Evolutionary conservation across 2,888 invertebrate species (phyloP).

Genomic region (Megalurothrips usitatus): DNA sequence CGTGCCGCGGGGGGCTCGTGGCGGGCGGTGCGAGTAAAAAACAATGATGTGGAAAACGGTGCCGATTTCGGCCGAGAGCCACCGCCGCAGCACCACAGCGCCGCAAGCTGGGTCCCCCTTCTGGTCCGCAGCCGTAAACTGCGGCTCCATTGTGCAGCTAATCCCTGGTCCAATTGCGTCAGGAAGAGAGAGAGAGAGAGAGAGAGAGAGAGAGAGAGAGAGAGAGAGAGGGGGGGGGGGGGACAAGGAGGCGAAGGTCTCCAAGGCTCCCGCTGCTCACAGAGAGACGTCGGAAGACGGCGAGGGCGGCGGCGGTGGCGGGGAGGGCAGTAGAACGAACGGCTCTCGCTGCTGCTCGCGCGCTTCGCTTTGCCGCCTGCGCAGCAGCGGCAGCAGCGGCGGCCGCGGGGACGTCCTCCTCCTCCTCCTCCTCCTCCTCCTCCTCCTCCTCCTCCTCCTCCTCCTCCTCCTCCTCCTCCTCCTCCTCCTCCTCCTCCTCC

Average conservation of each 20-base stretch:
- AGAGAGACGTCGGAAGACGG: neutral
- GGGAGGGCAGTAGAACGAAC: neutral
- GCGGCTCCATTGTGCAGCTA: constrained; percentile 37
- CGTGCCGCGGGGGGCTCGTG: neutral
- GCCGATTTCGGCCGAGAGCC: constrained; percentile 35
- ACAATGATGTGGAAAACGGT: neutral
- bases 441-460: too few species aligned
- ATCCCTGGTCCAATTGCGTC: constrained; percentile 31
- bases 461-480: too few species aligned
- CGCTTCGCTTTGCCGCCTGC: too few species aligned
- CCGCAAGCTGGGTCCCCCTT: constrained; percentile 11
- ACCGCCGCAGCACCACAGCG: constrained; percentile 47
- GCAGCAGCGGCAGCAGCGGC: too few species aligned
- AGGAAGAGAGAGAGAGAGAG: constrained; percentile 9
- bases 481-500: too few species aligned
- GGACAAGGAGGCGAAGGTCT: neutral
- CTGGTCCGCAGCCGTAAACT: constrained; percentile 32
- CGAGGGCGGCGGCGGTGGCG: neutral
- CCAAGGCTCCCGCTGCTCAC: too few species aligned
- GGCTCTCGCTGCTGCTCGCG: too few species aligned
- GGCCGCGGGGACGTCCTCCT: too few species aligned
- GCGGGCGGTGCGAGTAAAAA: neutral
- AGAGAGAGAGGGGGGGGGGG: neutral
- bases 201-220: constrained; percentile 32
- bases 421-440: too few species aligned